Base-by-base conservation (phyloP, 2,888 invertebrate genomes). In the Agyllia agylla region DNA sequence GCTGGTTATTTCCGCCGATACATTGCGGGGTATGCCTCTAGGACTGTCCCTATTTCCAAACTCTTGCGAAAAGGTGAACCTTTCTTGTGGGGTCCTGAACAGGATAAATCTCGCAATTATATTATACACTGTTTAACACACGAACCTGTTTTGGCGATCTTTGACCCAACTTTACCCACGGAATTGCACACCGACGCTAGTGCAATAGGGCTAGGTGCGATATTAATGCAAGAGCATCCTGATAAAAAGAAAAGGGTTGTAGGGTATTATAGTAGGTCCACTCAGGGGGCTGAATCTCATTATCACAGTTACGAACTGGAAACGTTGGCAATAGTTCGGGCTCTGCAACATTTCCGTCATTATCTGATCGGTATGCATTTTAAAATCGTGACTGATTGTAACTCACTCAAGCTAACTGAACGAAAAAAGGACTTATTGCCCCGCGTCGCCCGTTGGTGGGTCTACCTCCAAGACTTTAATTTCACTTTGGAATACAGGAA, bases 401-500 rank as follows among this genome's bases (percentile, higher is more conserved):
- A 95, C n/a, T 91, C 94, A 0, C 64, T 95, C 0, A 95, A 94
- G 84, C 90, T 94, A 0, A 94, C 94, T 0, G 89, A 92, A n/a
- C 91, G 93, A 11, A 94, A 95, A 82, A 85, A 91, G 86, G 95
- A 95, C 11, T 75, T 95, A 0, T 33, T 93, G 0, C 94, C 95
- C 0, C 77, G 94, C 0, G 87, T 95, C 1, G 92, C 94, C 33
- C 57, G 95, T 1, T 95, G 95, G 95, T 95, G 95, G 94, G 88
- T 94, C 0, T 95, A 81, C 57, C 49, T 95, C 0, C 94, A 95
- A 86, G 93, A 93, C 75, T 95, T 81, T 38, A 79, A 89, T 35
- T 93, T 93, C 20, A 64, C 20, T 20, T 20, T 64, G 8, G 64
- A 64, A 20, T 64, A 64, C 11, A 2, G 64, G 5, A 64, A 64